A percentile compares a stretch with the other conserved stretches of the same genome.
Evolutionary conservation across 35 echinoderm and acorn worm species (phyloP).

Genomic region (Diadema setosum): DNA sequence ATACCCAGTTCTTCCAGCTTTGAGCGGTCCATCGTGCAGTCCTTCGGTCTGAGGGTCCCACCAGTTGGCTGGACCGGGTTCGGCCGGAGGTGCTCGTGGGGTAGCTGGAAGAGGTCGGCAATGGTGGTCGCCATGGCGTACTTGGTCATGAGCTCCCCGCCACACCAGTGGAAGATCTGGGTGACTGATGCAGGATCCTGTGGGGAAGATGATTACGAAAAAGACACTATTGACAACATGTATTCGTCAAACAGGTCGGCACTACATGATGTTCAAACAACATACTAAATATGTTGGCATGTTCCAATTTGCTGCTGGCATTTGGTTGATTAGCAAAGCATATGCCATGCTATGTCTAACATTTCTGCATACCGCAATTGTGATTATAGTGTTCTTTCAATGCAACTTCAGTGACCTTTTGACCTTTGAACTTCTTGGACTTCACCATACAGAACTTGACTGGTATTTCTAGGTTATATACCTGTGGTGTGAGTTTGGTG

Average conservation of each 20-base stretch:
- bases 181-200: conserved; percentile 52
- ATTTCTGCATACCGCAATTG: no score
- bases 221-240: neutral
- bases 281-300: no score
- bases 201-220: conserved; percentile 4
- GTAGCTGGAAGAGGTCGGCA: conserved; percentile 56
- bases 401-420: no score
- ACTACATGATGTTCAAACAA: no score
- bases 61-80: conserved; percentile 9
- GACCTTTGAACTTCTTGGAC: no score
- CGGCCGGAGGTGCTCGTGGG: conserved; percentile 59
- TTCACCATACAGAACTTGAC: no score
- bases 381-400: no score
- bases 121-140: conserved; percentile 64
- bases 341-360: no score
- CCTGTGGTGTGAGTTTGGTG: no score
- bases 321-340: no score
- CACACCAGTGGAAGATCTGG: conserved; percentile 83
- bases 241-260: neutral
- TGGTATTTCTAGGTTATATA: no score
- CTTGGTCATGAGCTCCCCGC: conserved; percentile 64
- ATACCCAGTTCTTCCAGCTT: conserved; percentile 62
- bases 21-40: conserved; percentile 58
- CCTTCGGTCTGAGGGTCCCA: conserved; percentile 62
- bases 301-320: no score